phyloP scores from a whole-genome alignment of 2,797 vertebrate genomes.

The Chaetophractus vellerosus region DNA sequence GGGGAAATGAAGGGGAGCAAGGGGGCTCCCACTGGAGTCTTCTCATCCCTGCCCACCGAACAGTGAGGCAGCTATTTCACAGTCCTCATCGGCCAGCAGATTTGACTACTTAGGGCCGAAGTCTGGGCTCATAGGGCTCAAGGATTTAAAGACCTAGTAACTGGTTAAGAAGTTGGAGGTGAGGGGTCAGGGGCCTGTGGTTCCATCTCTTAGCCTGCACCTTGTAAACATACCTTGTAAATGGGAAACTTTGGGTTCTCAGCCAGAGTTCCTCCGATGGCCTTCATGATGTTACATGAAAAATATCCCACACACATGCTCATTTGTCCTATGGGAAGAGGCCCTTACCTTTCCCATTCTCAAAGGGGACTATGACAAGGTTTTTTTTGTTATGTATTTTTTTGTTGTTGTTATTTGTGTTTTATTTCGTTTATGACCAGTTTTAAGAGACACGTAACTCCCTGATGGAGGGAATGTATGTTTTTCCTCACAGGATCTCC shows the following conservation, averaged over 20 bases:
- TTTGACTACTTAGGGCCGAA: background rate
- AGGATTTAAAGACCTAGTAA: constrained; percentile 23
- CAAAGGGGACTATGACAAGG: background rate
- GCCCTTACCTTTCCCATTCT: background rate
- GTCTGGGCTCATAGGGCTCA: background rate
- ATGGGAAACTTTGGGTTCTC: background rate
- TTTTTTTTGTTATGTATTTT: too few species aligned
- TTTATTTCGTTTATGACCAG: too few species aligned
- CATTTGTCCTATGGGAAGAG: background rate
- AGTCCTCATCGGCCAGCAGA: background rate
- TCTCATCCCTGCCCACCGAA: background rate
- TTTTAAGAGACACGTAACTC: background rate
- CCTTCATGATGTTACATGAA: background rate
- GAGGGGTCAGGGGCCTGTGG: background rate
- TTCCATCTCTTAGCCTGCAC: background rate
- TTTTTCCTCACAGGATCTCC: background rate
- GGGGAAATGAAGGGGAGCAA: background rate
- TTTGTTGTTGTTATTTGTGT: too few species aligned
- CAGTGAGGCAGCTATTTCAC: background rate
- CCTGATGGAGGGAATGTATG: background rate
- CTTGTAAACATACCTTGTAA: background rate
- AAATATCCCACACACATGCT: background rate
- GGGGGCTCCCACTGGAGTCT: background rate
- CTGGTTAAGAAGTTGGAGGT: background rate
- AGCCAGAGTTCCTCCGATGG: background rate